Base-by-base conservation (phyloP, 2,888 invertebrate genomes). In the Mystacides longicornis region DNA sequence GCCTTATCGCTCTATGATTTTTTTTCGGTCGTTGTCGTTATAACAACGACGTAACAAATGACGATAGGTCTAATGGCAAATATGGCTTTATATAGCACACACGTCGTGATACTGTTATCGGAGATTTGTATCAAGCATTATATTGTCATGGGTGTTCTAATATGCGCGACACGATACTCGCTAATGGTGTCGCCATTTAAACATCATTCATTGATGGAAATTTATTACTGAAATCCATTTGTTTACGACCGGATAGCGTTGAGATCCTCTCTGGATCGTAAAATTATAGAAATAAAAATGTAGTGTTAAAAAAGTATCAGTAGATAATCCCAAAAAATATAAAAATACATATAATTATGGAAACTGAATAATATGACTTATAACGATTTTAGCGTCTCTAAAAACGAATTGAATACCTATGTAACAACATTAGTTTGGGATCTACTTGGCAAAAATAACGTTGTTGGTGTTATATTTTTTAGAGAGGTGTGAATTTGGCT, bases 141-240 rank as follows among this genome's bases (percentile, higher is more conserved):
- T 37, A 37, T n/a, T n/a, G n/a, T n/a, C n/a, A n/a, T n/a, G n/a
- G n/a, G n/a, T n/a, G n/a, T n/a, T n/a, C n/a, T n/a, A n/a, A n/a
- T n/a, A n/a, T n/a, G n/a, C n/a, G n/a, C n/a, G n/a, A n/a, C 37
- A 37, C 14, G 37, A 37, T 37, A 21, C n/a, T 45, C 20, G 45
- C 45, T 45, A 45, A 45, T 45, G 45, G 45, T 21, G 45, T 45
- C 45, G 45, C 21, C 45, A 45, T 45, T 45, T 45, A 20, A 21
- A 45, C 45, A 45, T 21, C 45, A 21, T 51, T 51, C 51, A 51
- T 51, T 51, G 42, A 43, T 51, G 23, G 45, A 42, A 51, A 51
- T 51, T 51, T 51, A 51, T 51, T 51, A 51, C 45, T 22, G 51
- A 45, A 51, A 51, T 51, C 51, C 51, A 51, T 45, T 51, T 43